Percentiles rank a stretch among this genome's conserved stretches.
Evolutionary conservation across 2,797 vertebrate genomes (phyloP).

Genomic region (Garrulus glandarius): DNA sequence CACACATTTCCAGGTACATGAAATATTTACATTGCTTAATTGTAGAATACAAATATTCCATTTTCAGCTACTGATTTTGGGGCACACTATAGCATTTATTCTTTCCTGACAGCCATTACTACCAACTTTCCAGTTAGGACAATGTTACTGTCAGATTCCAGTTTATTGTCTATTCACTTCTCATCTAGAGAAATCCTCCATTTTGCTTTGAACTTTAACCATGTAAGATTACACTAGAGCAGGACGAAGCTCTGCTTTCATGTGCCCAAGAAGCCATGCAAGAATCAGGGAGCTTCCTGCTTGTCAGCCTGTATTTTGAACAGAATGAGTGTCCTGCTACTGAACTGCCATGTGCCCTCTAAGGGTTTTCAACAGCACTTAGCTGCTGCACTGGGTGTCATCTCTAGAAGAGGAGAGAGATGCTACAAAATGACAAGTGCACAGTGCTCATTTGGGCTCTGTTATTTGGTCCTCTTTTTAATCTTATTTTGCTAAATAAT

Average conservation of each 20-base stretch:
- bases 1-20: neutral
- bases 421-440: neutral
- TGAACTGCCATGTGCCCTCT: accelerated
- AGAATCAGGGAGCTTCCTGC: neutral
- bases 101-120: neutral
- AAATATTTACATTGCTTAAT: neutral
- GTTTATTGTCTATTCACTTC: neutral
- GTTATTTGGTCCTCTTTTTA: neutral
- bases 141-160: neutral
- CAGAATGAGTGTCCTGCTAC: neutral
- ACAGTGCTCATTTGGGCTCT: neutral
- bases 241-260: neutral
- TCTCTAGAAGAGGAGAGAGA: neutral
- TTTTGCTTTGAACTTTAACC: neutral
- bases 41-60: neutral
- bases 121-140: neutral
- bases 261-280: neutral
- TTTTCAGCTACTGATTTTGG: neutral
- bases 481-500: neutral
- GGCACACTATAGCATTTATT: neutral
- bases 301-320: neutral
- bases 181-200: neutral
- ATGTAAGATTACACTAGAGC: neutral
- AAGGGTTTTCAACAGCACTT: neutral
- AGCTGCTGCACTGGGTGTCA: accelerated